phyloP scores from a whole-genome alignment of 2,113 vertebrate genomes.

The Mobula birostris region DNA sequence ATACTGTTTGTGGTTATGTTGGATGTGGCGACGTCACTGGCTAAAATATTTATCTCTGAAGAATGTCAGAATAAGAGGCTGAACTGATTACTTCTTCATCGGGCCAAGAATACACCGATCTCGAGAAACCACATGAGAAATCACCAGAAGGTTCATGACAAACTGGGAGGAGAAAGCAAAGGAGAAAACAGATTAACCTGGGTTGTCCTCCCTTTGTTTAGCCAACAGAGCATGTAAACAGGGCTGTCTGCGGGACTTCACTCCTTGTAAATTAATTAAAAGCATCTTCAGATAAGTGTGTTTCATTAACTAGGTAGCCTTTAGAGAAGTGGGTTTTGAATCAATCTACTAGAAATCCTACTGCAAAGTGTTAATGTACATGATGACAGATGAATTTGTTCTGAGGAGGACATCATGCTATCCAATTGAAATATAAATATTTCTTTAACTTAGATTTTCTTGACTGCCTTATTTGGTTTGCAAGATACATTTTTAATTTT shows the following conservation, averaged over 20 bases:
- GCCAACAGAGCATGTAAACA: not conserved
- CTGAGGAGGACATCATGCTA: not conserved
- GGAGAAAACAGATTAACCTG: not conserved
- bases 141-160: not conserved
- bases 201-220: not conserved
- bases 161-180: not conserved
- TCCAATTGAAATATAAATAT: not conserved
- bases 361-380: not conserved
- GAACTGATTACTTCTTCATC: not conserved
- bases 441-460: not conserved
- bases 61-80: not conserved
- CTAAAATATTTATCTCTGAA: not conserved
- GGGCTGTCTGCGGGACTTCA: not conserved
- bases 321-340: not conserved
- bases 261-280: not conserved
- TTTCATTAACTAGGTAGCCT: too few relatives aligned
- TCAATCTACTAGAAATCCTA: not conserved
- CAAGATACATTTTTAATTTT: not conserved
- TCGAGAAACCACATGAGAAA: not conserved
- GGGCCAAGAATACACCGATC: not conserved
- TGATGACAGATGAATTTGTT: not conserved
- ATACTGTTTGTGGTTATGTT: conserved; percentile 11
- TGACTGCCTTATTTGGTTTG: not conserved
- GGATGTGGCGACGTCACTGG: not conserved
- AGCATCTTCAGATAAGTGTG: not conserved